Evolutionary conservation across 2,888 invertebrate species (phyloP).

Genomic region (Dermolepida albohirtum): DNA sequence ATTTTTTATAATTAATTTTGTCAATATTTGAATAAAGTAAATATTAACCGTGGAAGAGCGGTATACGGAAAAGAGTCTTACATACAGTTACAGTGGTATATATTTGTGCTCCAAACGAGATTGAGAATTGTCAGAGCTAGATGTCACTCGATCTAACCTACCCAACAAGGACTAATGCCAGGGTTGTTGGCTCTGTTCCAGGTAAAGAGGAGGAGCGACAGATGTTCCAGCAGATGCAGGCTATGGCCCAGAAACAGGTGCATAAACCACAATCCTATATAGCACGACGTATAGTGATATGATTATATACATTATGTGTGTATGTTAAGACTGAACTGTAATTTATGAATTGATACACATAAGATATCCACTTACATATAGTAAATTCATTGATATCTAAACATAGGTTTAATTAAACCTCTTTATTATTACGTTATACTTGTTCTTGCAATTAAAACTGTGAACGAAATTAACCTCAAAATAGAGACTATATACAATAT

Average conservation of each 20-base stretch:
- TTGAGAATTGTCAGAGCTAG: constrained; percentile 40
- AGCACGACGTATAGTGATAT: constrained; percentile 33
- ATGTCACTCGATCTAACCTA: constrained; percentile 38
- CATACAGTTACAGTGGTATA: constrained; percentile 58
- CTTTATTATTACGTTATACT: no score
- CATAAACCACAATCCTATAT: constrained; percentile 54
- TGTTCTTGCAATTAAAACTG: no score
- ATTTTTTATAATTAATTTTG: constrained; percentile 19
- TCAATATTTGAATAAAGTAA: constrained; percentile 3
- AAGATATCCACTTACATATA: not conserved
- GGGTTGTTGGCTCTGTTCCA: constrained; percentile 70
- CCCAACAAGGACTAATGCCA: constrained; percentile 57
- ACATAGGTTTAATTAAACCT: not conserved
- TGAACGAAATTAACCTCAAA: no score
- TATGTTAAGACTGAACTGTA: not conserved
- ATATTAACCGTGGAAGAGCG: constrained; percentile 33
- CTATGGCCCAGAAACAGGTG: constrained; percentile 97
- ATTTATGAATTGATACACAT: constrained; percentile 15
- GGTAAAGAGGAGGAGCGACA: constrained; percentile 96
- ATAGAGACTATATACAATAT: no score
- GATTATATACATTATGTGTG: constrained; percentile 6
- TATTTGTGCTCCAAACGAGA: constrained; percentile 41
- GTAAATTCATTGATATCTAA: not conserved
- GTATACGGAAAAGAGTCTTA: constrained; percentile 45
- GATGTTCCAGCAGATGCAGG: constrained; percentile 97